A percentile compares a stretch with the other conserved stretches of the same genome.
These are phyloP conservation scores for Punctoribates punctum DNA, from an alignment of 2,888 invertebrate genomes.

Conservation along the genomic window DNA sequence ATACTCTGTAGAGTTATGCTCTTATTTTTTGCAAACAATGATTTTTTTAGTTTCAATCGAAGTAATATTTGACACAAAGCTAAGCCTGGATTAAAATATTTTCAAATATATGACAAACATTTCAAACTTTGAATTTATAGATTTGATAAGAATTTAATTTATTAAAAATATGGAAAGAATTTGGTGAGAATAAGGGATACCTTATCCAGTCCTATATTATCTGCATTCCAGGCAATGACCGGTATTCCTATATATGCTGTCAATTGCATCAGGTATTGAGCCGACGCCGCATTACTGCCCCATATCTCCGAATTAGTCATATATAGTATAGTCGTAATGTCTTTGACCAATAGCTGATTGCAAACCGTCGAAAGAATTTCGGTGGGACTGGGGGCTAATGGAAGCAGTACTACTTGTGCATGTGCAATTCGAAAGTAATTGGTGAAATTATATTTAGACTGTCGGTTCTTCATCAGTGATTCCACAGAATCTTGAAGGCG, in stretches of 20 bases:
- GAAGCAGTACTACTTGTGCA: slow-evolving; percentile 56
- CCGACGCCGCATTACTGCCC: slow-evolving; percentile 85
- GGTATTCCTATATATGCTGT: slow-evolving; percentile 92
- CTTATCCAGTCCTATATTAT: slow-evolving; percentile 80
- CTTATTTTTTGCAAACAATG: too few species aligned
- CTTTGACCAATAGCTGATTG: slow-evolving; percentile 49
- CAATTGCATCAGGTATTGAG: slow-evolving; percentile 87
- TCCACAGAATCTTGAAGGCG: slow-evolving; percentile 46
- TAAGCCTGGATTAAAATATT: too few species aligned
- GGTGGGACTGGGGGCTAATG: slow-evolving; percentile 47
- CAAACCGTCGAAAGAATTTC: slow-evolving; percentile 52
- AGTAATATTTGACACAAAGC: too few species aligned
- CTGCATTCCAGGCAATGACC: slow-evolving; percentile 95
- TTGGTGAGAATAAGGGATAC: slow-evolving; percentile 47
- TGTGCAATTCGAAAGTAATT: slow-evolving; percentile 46
- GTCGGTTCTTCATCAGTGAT: slow-evolving; percentile 45
- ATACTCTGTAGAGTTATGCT: too few species aligned
- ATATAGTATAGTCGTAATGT: slow-evolving; percentile 65
- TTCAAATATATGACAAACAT: not conserved
- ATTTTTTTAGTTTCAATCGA: too few species aligned
- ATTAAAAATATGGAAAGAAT: too few species aligned
- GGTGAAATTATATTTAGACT: slow-evolving; percentile 46
- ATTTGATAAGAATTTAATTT: too few species aligned
- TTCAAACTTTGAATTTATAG: too few species aligned
- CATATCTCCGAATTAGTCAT: slow-evolving; percentile 91